Percentiles rank a stretch among this genome's conserved stretches.
Evolutionary conservation across 2,113 vertebrate genomes (phyloP).

Genomic region (Trematocara stigmaticum): DNA sequence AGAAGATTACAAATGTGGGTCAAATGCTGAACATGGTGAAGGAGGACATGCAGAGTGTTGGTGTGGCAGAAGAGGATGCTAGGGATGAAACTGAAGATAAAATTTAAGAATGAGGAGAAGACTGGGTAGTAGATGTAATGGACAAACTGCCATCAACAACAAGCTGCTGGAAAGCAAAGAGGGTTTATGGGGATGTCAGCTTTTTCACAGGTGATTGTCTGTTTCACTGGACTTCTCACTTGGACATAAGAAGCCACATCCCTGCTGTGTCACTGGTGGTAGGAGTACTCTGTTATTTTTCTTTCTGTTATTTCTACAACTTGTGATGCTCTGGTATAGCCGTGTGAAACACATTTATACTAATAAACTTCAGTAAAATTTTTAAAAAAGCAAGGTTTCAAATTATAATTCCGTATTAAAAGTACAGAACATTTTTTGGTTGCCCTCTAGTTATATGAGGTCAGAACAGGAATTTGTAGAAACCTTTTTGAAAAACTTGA

Average conservation of each 20-base stretch:
- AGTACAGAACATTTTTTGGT: background rate
- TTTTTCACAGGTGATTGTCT: background rate
- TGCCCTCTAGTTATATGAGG: background rate
- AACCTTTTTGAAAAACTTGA: background rate
- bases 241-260: background rate
- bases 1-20: background rate
- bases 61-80: background rate
- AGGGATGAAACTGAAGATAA: background rate
- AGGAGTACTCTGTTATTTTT: background rate
- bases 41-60: background rate
- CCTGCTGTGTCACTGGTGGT: background rate
- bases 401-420: background rate
- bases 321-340: background rate
- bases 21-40: background rate
- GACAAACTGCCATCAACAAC: background rate
- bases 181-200: background rate
- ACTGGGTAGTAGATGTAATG: background rate
- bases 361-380: background rate
- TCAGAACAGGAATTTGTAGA: background rate
- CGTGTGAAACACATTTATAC: background rate
- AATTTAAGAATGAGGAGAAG: fast-evolving
- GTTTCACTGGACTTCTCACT: background rate
- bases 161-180: background rate
- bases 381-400: fast-evolving
- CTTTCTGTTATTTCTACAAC: background rate